Percentiles rank a stretch among this genome's conserved stretches.
These are phyloP conservation scores for Dermochelys coriacea DNA, from an alignment of 2,797 vertebrate genomes.

Conservation along the genomic window DNA sequence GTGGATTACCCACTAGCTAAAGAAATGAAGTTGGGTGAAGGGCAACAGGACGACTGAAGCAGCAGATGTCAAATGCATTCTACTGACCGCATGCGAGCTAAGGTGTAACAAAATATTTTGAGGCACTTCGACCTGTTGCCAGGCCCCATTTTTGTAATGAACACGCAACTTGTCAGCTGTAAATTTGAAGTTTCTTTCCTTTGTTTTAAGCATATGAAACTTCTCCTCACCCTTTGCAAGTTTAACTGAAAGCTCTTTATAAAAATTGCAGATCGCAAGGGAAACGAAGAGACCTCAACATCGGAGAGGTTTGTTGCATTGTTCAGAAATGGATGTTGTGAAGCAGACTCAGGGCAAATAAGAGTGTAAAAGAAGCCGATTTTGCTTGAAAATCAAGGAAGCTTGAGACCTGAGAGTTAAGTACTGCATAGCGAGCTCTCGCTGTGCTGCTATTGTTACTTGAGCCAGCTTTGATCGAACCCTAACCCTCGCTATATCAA, in stretches of 20 bases:
- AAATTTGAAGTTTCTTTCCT: not conserved
- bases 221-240: not conserved
- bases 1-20: too few relatives aligned
- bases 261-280: not conserved
- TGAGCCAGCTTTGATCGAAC: too few relatives aligned
- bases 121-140: not conserved
- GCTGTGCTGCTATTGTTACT: too few relatives aligned
- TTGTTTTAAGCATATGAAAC: not conserved
- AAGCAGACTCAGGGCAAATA: not conserved
- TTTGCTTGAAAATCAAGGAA: not conserved
- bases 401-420: not conserved
- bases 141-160: not conserved
- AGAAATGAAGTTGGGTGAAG: too few relatives aligned
- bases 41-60: not conserved
- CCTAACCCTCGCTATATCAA: too few relatives aligned
- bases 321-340: not conserved
- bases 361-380: not conserved
- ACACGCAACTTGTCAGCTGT: not conserved
- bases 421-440: too few relatives aligned
- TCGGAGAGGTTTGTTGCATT: not conserved
- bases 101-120: not conserved
- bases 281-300: not conserved
- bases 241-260: not conserved
- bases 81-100: not conserved
- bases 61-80: not conserved